Percentiles rank a stretch among this genome's conserved stretches.
Conservation (phyloP, 1,140 invertebrate species). For the Euborellia annulipes region DNA sequence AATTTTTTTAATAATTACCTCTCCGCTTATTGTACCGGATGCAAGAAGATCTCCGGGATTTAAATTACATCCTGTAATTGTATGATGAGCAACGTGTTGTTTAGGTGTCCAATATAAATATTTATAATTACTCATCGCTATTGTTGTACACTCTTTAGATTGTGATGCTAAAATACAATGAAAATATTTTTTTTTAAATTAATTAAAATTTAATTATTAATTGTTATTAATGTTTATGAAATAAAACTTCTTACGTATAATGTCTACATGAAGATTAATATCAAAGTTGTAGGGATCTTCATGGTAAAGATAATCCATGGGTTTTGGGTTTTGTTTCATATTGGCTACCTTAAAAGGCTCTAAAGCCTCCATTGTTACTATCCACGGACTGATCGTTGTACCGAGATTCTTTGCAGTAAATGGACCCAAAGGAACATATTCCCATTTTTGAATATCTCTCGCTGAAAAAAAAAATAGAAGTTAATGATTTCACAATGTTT, state of each 20-base stretch:
- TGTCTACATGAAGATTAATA: conserved; percentile 79
- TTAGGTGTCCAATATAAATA: conserved; percentile 94
- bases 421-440: conserved; percentile 92
- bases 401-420: conserved; percentile 93
- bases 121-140: conserved; percentile 65
- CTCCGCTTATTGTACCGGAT: conserved; percentile 94
- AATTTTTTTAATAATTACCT: conserved; percentile 28
- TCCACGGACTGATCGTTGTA: conserved; percentile 93
- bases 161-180: too few species aligned
- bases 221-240: too few species aligned
- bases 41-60: conserved; percentile 87
- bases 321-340: conserved; percentile 63
- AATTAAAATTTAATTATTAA: too few species aligned
- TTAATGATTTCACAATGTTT: too few species aligned
- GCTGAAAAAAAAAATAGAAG: conserved; percentile 45
- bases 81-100: conserved; percentile 94
- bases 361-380: conserved; percentile 92
- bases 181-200: too few species aligned
- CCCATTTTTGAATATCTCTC: conserved; percentile 97
- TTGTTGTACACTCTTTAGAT: conserved; percentile 34
- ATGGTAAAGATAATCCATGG: conserved; percentile 79
- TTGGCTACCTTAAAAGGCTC: conserved; percentile 72
- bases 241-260: conserved; percentile 52
- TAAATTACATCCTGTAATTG: conserved; percentile 89
- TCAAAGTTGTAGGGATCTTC: conserved; percentile 80